phyloP scores from a whole-genome alignment of 2,888 invertebrate genomes.

The Lissocephala sabroskyi region DNA sequence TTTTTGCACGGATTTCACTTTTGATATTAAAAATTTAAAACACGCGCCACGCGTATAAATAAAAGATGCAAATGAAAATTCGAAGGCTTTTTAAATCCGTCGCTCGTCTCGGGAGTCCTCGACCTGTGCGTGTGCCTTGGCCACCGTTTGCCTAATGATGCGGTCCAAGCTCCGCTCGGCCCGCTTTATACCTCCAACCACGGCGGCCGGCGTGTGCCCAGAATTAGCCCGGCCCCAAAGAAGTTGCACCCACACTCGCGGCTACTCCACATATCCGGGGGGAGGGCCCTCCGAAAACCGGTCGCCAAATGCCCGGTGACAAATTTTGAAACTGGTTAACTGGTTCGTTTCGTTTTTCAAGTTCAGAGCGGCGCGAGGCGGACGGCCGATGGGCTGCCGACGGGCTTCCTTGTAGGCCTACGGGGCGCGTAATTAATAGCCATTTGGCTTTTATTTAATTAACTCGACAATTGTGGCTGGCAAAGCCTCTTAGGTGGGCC shows the following conservation, averaged over 20 bases:
- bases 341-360: constrained; percentile 46
- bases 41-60: constrained; percentile 20
- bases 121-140: constrained; percentile 14
- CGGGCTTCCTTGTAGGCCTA: constrained; percentile 55
- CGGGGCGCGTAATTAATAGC: constrained; percentile 25
- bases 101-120: constrained; percentile 9
- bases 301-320: constrained; percentile 45
- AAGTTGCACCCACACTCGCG: constrained; percentile 36
- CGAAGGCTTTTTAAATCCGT: neutral
- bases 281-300: constrained; percentile 38
- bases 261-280: too few species aligned
- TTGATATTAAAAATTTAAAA: constrained; percentile 22
- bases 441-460: constrained; percentile 38
- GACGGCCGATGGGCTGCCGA: constrained; percentile 16
- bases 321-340: constrained; percentile 54
- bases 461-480: constrained; percentile 38
- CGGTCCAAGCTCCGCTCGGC: constrained; percentile 29
- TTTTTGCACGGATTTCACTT: constrained; percentile 13
- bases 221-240: constrained; percentile 34
- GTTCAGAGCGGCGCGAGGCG: too few species aligned
- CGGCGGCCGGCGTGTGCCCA: constrained; percentile 29
- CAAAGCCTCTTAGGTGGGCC: neutral
- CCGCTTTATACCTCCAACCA: constrained; percentile 53
- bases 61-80: neutral
- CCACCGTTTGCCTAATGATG: constrained; percentile 47